Evolutionary conservation across 1,140 invertebrate species (phyloP).

Genomic region (Ptiloglossa arizonensis): DNA sequence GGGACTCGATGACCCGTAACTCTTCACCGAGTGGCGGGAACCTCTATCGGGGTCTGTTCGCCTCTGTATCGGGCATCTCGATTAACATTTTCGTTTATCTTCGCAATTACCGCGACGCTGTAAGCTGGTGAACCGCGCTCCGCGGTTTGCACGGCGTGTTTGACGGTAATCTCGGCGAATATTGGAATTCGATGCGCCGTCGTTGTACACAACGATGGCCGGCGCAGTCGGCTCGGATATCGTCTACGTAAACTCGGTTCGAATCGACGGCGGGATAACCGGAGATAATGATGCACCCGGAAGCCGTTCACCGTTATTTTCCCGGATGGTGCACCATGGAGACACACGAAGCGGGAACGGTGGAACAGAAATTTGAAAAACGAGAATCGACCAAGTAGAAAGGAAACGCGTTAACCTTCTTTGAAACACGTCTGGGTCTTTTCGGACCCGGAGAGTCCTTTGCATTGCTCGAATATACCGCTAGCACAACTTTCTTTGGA

Average conservation of each 20-base stretch:
- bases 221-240: no score
- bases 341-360: no score
- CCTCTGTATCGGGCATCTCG: neutral
- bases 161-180: slow-evolving; percentile 3
- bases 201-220: neutral
- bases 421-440: no score
- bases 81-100: slow-evolving; percentile 3
- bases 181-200: neutral
- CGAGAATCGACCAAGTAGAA: no score
- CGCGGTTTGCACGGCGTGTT: neutral
- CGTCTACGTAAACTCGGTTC: neutral
- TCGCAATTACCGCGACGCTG: neutral
- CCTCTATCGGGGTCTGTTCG: neutral
- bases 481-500: no score
- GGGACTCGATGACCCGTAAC: slow-evolving; percentile 5
- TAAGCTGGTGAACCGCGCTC: neutral
- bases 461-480: no score
- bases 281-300: neutral
- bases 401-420: no score
- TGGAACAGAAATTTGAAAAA: no score
- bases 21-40: neutral
- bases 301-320: slow-evolving; percentile 39
- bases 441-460: no score
- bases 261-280: slow-evolving; percentile 13
- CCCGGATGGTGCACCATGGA: neutral